Evolutionary conservation across 2,888 invertebrate species (phyloP), one percentile per base, ranked within the genome.

Genomic region (Strigamia transsilvanica): DNA sequence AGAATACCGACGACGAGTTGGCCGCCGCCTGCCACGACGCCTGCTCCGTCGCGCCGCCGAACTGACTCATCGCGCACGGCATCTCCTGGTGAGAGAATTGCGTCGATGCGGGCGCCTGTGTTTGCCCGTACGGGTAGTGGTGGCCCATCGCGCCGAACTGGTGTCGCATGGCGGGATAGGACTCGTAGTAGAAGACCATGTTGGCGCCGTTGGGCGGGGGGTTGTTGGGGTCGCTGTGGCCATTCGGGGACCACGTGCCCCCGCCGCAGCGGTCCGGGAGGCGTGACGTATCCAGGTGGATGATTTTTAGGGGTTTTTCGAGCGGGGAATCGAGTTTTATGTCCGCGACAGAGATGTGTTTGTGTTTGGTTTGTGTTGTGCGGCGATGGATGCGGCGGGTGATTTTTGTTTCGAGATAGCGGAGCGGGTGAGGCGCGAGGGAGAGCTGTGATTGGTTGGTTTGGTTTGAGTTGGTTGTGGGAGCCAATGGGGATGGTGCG

Each of bases 141-240:
- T 77, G 77, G 15, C 51, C 51, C 51, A 51, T 51, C 18, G 51
- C 38, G 4, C 38, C 38, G 38, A 38, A 38, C 6, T 38, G 38
- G 10, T 38, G 38, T 38, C 38, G 38, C 46, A 80, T 51, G 5
- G 18, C 21, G 2, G 80, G 27, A 12, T 51, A 80, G 13, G 80
- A 23, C 2, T 80, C 80, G 56, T 80, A 80, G 23, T 80, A 80
- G 23, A 80, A 51, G n/a, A 80, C 80, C 80, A 80, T 80, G 46
- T 80, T 80, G 77, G 18, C 34, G 23, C 7, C 9, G 23, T 9
- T 10, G 27, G 79, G 1, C 21, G 15, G 51, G 13, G 46, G 51
- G 51, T 46, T 23, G 10, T 4, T 23, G 10, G 79, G 3, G 38
- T 41, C 79, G 9, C 27, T 18, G 41, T 32, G 38, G 41, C 41